These are phyloP conservation scores for Hassar affinis DNA, from an alignment of 2,113 vertebrate species.

Conservation along the genomic window DNA sequence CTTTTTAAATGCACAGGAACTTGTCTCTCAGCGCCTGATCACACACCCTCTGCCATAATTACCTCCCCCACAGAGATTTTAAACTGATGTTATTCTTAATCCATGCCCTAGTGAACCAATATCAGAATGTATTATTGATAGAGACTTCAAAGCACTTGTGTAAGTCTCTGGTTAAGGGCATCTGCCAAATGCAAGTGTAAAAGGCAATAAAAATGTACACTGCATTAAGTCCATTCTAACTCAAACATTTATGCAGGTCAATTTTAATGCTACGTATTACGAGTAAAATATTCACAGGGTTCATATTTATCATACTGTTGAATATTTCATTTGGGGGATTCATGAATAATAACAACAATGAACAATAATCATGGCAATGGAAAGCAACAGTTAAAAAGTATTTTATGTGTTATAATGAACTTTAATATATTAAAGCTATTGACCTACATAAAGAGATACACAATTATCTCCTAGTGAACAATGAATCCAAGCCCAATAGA, in stretches of 20 bases:
- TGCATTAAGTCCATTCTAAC: not conserved
- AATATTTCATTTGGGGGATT: not conserved
- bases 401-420: not conserved
- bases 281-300: not conserved
- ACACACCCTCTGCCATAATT: no score
- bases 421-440: no score
- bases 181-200: no score
- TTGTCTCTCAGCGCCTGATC: no score
- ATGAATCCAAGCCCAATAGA: not conserved
- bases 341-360: not conserved
- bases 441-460: not conserved
- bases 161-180: no score
- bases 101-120: no score
- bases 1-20: no score
- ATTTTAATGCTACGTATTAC: not conserved
- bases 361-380: not conserved
- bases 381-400: not conserved
- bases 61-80: no score
- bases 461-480: not conserved
- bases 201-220: not conserved
- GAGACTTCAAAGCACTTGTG: no score
- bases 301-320: not conserved
- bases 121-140: no score
- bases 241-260: not conserved
- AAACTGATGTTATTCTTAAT: no score